Conservation (phyloP, 2,113 vertebrate species). For the Vidua chalybeata region DNA sequence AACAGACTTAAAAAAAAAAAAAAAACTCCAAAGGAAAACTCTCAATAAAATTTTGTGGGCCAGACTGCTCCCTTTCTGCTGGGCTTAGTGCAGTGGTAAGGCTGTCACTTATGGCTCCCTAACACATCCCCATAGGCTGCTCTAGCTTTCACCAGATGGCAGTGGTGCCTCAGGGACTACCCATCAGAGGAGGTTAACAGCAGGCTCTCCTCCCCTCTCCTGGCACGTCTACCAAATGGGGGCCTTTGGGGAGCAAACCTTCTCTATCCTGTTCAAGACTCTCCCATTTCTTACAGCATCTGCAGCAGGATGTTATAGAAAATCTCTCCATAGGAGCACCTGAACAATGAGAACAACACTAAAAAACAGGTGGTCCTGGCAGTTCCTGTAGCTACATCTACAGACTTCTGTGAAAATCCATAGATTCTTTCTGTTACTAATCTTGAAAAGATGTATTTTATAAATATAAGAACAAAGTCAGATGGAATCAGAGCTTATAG, state of each 20-base stretch:
- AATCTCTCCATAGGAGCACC: not conserved
- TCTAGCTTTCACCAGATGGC: slow-evolving; percentile 66
- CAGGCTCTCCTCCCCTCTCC: slow-evolving; percentile 32
- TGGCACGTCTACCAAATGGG: not conserved
- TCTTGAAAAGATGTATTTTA: not conserved
- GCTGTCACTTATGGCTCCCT: slow-evolving; percentile 22
- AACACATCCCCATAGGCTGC: slow-evolving; percentile 19
- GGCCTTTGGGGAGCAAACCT: not conserved
- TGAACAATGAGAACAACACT: not conserved
- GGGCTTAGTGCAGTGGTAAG: not conserved
- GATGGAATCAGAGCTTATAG: not conserved
- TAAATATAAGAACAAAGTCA: not conserved
- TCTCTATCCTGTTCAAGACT: not conserved
- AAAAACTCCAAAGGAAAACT: not conserved
- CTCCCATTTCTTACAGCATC: not conserved
- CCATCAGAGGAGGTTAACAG: slow-evolving; percentile 29
- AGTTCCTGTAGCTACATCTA: not conserved
- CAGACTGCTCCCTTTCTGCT: not conserved
- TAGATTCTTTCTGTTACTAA: not conserved
- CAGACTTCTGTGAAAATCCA: not conserved
- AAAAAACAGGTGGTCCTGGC: not conserved
- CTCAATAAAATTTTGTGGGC: not conserved
- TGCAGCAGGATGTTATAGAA: not conserved
- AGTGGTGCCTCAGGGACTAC: slow-evolving; percentile 65
- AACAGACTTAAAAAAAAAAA: not conserved